Conservation (phyloP, 2,888 invertebrate genomes). For the Aphidius colemani region DNA sequence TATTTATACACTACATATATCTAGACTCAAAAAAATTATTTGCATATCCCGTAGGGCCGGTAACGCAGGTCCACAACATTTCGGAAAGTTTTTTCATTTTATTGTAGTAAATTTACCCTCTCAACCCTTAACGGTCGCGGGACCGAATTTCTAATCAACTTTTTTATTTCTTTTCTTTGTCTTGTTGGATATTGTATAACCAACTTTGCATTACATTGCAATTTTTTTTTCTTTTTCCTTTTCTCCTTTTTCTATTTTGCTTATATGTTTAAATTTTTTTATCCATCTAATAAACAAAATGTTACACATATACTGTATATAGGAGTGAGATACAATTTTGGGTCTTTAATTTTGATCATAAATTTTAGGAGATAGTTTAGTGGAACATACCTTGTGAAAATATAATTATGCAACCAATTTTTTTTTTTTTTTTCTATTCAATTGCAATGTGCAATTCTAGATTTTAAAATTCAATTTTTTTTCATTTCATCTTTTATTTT, state of each 20-base stretch:
- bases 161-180: constrained; percentile 31
- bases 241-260: constrained; percentile 3
- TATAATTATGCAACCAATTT: too few relatives aligned
- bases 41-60: constrained; percentile 57
- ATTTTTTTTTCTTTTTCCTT: constrained; percentile 13
- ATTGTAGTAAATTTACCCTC: constrained; percentile 20
- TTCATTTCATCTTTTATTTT: too few relatives aligned
- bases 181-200: constrained; percentile 7
- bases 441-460: too few relatives aligned
- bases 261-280: too few relatives aligned
- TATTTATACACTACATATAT: constrained; percentile 10
- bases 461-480: too few relatives aligned
- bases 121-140: constrained; percentile 50
- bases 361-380: too few relatives aligned
- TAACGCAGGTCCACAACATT: constrained; percentile 54
- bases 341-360: too few relatives aligned
- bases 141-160: constrained; percentile 50
- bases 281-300: too few relatives aligned
- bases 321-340: too few relatives aligned
- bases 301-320: too few relatives aligned
- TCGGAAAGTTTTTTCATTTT: constrained; percentile 34
- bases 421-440: too few relatives aligned
- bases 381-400: too few relatives aligned
- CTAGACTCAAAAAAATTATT: constrained; percentile 37
- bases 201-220: constrained; percentile 20